Evolutionary conservation across 2,113 vertebrate genomes (phyloP), one percentile per base, ranked within the genome.

Genomic region (Nibea albiflora): DNA sequence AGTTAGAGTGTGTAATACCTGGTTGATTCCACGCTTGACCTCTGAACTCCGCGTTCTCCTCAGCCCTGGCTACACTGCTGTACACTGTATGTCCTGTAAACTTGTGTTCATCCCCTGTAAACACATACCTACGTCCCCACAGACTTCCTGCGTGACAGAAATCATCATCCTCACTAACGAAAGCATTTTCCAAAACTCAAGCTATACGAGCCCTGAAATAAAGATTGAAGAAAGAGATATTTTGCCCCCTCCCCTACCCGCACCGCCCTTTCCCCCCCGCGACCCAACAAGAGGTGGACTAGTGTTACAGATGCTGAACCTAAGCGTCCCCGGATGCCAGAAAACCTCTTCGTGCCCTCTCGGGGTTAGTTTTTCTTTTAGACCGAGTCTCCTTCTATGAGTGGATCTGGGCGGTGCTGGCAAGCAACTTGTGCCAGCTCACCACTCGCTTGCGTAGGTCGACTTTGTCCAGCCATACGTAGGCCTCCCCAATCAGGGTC

Each of bases 341-440:
- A 80, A 80, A 70, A 63, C 66, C 66, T 81, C 47, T 61, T 44
- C 1, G 15, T 57, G 54, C 39, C 56, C 11, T 4, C 28, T 39
- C 26, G 15, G 54, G 2, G 12, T 46, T 28, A n/a, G 17, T 61
- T 50, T 50, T 50, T 16, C 11, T 67, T 44, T 72, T 12, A 22
- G 47, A 1, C 56, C 12, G 44, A 49, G 47, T 26, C 49, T 68
- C 22, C 50, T n/a, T 83, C 90, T 95, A 96, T 9, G 95, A 93
- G 66, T 99, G 97, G 73, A 96, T 96, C 90, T 98, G 97, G 68
- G 97, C 94, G 26, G 97, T 95, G 92, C 96, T 98, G 94, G 96
- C 96, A 89, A 99, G 94, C 88, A 99, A 95, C 95, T 99, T 99
- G 96, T 99, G 97, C 98, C 98, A 99, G 95, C 98, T 97, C 89